Percentiles rank a stretch among this genome's conserved stretches.
Conservation (phyloP, 2,113 vertebrate species). For the Thinocorus orbignyianus region DNA sequence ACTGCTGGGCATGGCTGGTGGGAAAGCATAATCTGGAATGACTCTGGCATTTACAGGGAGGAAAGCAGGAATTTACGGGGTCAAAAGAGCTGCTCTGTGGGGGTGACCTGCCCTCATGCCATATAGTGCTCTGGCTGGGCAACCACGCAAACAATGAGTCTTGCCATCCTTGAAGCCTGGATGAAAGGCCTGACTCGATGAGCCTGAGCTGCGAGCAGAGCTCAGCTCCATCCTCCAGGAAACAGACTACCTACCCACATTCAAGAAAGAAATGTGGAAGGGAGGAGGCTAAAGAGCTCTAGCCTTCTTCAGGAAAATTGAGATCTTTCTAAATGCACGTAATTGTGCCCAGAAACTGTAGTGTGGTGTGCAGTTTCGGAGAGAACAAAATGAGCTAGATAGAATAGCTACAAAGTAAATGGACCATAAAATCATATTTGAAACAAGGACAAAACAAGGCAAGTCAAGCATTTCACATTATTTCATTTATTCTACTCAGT, state of each 20-base stretch:
- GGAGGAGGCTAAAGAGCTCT: background rate
- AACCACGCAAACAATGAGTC: background rate
- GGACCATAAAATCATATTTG: slow-evolving; percentile 38
- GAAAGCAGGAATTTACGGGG: background rate
- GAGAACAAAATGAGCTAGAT: background rate
- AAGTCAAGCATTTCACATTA: slow-evolving; percentile 9
- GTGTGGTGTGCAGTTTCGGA: background rate
- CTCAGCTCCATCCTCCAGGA: background rate
- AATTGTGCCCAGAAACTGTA: background rate
- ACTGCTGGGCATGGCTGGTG: accelerated
- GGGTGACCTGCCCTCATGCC: background rate
- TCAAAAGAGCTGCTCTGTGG: background rate
- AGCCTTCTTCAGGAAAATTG: background rate
- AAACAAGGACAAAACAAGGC: slow-evolving; percentile 50
- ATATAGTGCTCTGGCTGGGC: background rate
- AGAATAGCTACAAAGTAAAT: slow-evolving; percentile 33
- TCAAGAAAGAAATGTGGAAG: background rate
- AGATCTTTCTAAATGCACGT: background rate
- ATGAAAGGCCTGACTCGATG: background rate
- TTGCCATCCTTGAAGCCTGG: background rate
- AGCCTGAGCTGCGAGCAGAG: background rate
- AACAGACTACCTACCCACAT: background rate
- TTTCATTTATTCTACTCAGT: slow-evolving; percentile 35
- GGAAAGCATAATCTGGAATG: background rate
- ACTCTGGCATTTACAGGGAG: background rate